Evolutionary conservation across 2,797 vertebrate species (phyloP), one percentile per base, ranked within the genome.

Genomic region (Hirundo rustica): DNA sequence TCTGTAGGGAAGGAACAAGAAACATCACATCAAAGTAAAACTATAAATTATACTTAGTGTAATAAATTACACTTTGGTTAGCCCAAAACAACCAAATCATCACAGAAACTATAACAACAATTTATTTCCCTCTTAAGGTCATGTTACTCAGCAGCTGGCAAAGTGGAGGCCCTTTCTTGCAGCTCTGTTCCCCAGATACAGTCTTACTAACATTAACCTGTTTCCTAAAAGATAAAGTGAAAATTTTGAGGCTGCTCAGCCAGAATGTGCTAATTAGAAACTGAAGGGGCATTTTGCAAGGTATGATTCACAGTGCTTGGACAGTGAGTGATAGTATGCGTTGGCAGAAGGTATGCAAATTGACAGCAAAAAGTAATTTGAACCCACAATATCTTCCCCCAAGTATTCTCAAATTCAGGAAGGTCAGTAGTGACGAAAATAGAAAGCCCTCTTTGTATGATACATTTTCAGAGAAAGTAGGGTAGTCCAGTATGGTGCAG

Each of bases 311-410:
- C 67, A 66, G 12, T 62, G 55, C 88, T 95, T 92, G 92, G 77
- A 95, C 88, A 84, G 73, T 58, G 47, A 96, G 85, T 75, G 92
- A 83, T 40, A 93, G 76, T 70, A 75, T 0, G 21, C 0, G 32
- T 94, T 95, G 93, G 85, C 80, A 95, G 88, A 86, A 86, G 40
- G 32, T 34, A 79, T 82, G 66, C 51, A 86, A 73, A 92, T 95
- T 94, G 90, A 93, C 83, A 95, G 93, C 23, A 62, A 92, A 96
- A 94, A 90, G 73, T 73, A 90, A 94, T 95, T 91, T 92, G 27
- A 9, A 5, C 80, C 88, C 75, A 85, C 18, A 0, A 5, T 73
- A 86, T 82, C 88, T 92, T 92, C 60, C 73, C 66, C 67, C 77
- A 86, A 36, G 58, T 66, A 92, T 90, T 96, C 74, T 94, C 73